phyloP scores from a whole-genome alignment of 2,113 vertebrate species.

The Smithornis capensis region DNA sequence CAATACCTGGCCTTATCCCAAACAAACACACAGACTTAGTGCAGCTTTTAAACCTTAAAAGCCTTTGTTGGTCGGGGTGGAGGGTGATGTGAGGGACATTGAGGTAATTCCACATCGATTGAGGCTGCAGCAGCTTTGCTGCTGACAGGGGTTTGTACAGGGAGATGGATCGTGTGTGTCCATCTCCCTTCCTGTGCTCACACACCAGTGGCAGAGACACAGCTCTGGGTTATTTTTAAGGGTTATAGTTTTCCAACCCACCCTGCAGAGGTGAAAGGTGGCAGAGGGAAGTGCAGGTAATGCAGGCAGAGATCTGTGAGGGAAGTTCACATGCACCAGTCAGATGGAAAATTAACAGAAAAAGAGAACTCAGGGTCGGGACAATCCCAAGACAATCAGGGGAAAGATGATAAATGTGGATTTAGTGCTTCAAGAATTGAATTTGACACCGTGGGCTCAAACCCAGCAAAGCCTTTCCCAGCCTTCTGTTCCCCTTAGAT shows the following conservation, averaged over 20 bases:
- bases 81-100: not conserved
- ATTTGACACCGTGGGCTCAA: not conserved
- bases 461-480: not conserved
- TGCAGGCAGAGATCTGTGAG: not conserved
- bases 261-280: not conserved
- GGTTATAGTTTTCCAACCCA: not conserved
- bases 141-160: not conserved
- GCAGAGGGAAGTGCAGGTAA: not conserved
- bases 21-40: not conserved
- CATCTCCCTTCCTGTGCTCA: not conserved
- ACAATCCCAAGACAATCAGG: not conserved
- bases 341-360: not conserved
- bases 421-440: not conserved
- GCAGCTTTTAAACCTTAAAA: not conserved
- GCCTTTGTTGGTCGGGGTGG: not conserved
- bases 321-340: not conserved
- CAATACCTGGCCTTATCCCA: slow-evolving; percentile 23
- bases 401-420: not conserved
- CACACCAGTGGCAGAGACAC: not conserved
- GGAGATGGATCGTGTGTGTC: not conserved
- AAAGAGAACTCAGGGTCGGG: not conserved
- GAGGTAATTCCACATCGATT: not conserved
- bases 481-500: not conserved
- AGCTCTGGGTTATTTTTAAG: not conserved
- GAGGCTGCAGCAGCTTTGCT: not conserved